Evolutionary conservation across 2,888 invertebrate genomes (phyloP), one percentile per base, ranked within the genome.

Genomic region (Antheraea yamamai): DNA sequence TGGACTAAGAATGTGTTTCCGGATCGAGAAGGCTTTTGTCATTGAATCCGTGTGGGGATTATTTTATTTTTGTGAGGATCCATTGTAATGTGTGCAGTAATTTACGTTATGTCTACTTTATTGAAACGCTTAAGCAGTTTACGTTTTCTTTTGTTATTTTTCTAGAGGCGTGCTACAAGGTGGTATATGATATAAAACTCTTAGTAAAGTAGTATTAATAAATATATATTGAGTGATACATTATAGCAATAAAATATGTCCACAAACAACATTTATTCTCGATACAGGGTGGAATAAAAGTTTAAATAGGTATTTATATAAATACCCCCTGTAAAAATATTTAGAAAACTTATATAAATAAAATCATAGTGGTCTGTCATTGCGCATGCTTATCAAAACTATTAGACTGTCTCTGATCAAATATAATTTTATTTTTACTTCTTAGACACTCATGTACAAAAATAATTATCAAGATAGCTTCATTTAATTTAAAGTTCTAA

Each of bases 1-100:
- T 86, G 86, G 87, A 87, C 90, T 91, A 91, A 93, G 93, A 92
- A 92, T 92, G 89, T 87, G 89, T 94, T 94, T 94, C 94, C 93
- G 94, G 94, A 91, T 92, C 84, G 91, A 84, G 84, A 82, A 81
- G 82, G 87, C 79, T 91, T 92, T 91, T 91, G 92, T 93, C 89
- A 85, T 86, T 87, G 84, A 55, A 85, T 82, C 81, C 81, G 81
- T 79, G 82, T 79, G 82, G 82, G 86, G 85, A 87, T 88, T 88
- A 86, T 87, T 88, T 87, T 84, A 84, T 85, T 85, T 81, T 86
- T 85, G 83, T 83, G 81, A 78, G 79, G 81, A 77, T 81, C 82
- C 80, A 83, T 73, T 75, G 73, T 75, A 75, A 75, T 73, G 68
- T 75, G 70, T 70, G 70, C 70, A 73, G 73, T 75, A 75, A 75